phyloP scores from a whole-genome alignment of 2,888 invertebrate genomes.

The Pseudococcus jackbeardsleyi region DNA sequence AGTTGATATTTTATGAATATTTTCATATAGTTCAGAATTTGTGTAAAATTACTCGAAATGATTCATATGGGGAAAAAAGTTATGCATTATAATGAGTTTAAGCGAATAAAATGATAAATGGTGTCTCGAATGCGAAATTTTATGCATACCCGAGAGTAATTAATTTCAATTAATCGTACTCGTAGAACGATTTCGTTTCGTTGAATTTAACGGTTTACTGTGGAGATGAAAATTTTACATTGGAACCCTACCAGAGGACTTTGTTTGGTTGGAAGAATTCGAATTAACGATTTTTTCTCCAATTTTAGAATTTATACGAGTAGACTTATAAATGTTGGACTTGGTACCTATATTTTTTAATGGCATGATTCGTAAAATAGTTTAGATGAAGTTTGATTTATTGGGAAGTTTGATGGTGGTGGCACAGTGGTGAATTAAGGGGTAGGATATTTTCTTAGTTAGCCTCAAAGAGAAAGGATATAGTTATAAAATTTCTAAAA shows the following conservation, averaged over 20 bases:
- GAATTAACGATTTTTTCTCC: not conserved
- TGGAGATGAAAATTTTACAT: not conserved
- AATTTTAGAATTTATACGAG: not conserved
- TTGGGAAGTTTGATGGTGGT: too few species aligned
- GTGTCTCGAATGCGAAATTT: not conserved
- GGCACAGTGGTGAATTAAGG: too few species aligned
- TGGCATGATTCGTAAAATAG: not conserved
- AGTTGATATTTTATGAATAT: too few species aligned
- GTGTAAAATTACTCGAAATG: not conserved
- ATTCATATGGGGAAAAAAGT: not conserved
- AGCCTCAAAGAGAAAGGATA: too few species aligned
- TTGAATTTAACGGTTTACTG: not conserved
- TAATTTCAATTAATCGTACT: constrained; percentile 5
- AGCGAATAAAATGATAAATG: not conserved
- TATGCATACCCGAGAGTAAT: not conserved
- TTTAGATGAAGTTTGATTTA: too few species aligned
- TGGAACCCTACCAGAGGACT: not conserved
- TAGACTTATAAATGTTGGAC: not conserved
- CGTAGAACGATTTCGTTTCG: not conserved
- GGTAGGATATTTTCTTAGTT: too few species aligned
- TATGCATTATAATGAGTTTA: not conserved
- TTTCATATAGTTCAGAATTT: too few species aligned
- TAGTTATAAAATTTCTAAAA: too few species aligned
- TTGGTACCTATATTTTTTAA: not conserved
- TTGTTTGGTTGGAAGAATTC: not conserved